phyloP scores from a whole-genome alignment of 2,113 vertebrate genomes.

The Heterochromis multidens region DNA sequence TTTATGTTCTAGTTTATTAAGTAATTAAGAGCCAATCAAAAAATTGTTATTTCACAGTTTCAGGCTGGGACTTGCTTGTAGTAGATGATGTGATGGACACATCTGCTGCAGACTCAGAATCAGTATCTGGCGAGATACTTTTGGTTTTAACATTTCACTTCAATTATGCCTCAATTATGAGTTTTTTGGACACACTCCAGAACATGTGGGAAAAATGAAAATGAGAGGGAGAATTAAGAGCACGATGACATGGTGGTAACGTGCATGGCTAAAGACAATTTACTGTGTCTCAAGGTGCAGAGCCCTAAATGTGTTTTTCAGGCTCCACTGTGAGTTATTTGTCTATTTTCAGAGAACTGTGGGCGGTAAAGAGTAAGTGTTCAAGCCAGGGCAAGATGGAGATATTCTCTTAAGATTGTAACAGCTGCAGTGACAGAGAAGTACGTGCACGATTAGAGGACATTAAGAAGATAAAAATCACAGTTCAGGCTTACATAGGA shows the following conservation, averaged over 20 bases:
- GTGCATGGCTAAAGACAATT: slow-evolving; percentile 26
- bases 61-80: neutral
- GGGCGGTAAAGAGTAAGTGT: slow-evolving; percentile 50
- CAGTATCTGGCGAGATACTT: neutral
- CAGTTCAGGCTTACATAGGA: neutral
- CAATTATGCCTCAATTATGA: neutral
- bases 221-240: neutral
- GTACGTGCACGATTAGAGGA: neutral
- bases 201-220: neutral
- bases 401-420: slow-evolving; percentile 38
- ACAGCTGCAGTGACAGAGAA: slow-evolving; percentile 32
- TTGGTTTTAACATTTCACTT: slow-evolving; percentile 1
- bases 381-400: slow-evolving; percentile 57
- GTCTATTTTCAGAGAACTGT: slow-evolving; percentile 70
- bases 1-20: neutral
- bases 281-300: slow-evolving; percentile 55
- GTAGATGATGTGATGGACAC: neutral
- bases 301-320: slow-evolving; percentile 44
- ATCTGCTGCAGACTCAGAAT: neutral
- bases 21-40: neutral
- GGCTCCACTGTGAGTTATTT: slow-evolving; percentile 58
- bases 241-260: neutral
- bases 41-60: neutral
- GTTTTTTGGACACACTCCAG: neutral
- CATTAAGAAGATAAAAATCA: neutral